Conservation (phyloP, 2,113 vertebrate species). For the Etheostoma spectabile region DNA sequence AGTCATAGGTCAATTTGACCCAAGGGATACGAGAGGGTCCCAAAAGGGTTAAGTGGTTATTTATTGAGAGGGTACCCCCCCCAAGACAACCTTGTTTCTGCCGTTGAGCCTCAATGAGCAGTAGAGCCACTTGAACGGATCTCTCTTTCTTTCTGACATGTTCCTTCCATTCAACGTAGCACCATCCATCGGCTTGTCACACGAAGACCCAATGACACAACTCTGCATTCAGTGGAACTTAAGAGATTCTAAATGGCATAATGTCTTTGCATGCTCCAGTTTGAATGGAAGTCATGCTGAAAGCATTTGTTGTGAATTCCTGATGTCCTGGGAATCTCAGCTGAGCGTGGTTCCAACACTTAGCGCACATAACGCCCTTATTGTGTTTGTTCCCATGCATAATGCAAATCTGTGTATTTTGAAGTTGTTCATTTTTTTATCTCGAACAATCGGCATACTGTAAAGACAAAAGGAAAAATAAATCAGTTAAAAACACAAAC, state of each 20-base stretch:
- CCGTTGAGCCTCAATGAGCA: constrained; percentile 37
- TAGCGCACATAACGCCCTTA: constrained; percentile 3
- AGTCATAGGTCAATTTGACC: too few species aligned
- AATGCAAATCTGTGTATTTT: not conserved
- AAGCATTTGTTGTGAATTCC: constrained; percentile 11
- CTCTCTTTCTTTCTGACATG: not conserved
- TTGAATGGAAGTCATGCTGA: not conserved
- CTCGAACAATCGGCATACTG: too few species aligned
- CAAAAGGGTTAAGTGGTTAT: constrained; percentile 27
- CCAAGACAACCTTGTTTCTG: not conserved
- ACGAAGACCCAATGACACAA: not conserved
- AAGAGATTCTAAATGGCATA: constrained; percentile 34
- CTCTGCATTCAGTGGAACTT: constrained; percentile 9
- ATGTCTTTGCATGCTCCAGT: not conserved
- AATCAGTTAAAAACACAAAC: too few species aligned
- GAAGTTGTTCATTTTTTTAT: too few species aligned
- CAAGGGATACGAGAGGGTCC: too few species aligned
- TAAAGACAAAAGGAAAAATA: too few species aligned
- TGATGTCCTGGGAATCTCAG: constrained; percentile 1
- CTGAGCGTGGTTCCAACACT: constrained; percentile 11
- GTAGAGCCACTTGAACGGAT: not conserved
- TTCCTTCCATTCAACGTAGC: not conserved
- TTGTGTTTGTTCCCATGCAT: constrained; percentile 29
- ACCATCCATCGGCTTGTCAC: not conserved
- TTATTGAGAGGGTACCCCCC: constrained; percentile 34